Base-by-base conservation (phyloP, 2,113 vertebrate species). In the Menura novaehollandiae region DNA sequence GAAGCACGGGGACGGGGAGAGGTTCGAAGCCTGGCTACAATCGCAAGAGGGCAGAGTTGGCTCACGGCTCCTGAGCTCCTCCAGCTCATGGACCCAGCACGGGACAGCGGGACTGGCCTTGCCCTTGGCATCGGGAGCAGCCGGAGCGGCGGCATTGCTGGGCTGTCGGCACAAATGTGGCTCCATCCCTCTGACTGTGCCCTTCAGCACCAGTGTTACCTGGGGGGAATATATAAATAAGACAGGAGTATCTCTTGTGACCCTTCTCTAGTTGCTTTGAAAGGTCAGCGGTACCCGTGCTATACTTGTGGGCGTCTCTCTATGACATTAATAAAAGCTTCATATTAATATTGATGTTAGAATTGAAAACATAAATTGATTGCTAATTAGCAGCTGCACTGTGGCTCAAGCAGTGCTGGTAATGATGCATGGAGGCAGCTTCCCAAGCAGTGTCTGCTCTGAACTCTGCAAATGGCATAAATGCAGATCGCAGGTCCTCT, bases 31-130 rank as follows among this genome's bases (percentile, higher is more conserved):
- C 27, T 15, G 68, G 8, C 37, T 87, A 55, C 7, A 21, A 62
- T 88, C 91, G 12, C 97, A 94, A 97, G 96, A 97, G 94, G 96
- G 96, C 97, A 97, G 96, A 91, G 85, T 46, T 82, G 76, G 60
- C 62, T 89, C 30, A 4, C 11, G 83, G 62, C 78, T 96, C 23
- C 62, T 3, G 53, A 80, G 73, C 58, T 80, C 1, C 52, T 53
- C 19, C 66, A 13, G 66, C 71, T 24, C 78, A 0, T 1, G 86
- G 74, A 46, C 12, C 22, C 71, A 13, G 47, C 39, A 3, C 10
- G 24, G 75, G 53, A n/a, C 79, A 44, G 41, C 0, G 0, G 68
- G 53, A 4, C 37, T 44, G 64, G 47, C 88, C 77, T 37, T 67
- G 56, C 67, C 91, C 46, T 11, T 6, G 86, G 26, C 27, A 0